Evolutionary conservation across 2,888 invertebrate genomes (phyloP).

Genomic region (Leptinotarsa juncta): DNA sequence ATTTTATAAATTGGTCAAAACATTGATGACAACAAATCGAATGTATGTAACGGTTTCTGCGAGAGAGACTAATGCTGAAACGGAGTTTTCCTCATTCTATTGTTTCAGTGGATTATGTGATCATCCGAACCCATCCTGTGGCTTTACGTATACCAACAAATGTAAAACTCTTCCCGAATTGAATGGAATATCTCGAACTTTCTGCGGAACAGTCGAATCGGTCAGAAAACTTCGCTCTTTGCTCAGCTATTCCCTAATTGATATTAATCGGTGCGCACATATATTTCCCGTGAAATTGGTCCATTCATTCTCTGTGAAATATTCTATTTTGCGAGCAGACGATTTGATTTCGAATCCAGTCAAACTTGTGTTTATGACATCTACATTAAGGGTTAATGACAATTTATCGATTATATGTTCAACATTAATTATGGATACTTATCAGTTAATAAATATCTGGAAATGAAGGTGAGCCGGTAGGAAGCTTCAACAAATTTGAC

Average conservation of each 20-base stretch:
- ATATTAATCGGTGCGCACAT: slow-evolving; percentile 16
- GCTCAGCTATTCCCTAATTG: slow-evolving; percentile 12
- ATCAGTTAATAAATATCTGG: slow-evolving; percentile 22
- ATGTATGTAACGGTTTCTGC: too few species aligned
- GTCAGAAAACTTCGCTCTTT: slow-evolving; percentile 11
- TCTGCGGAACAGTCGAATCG: slow-evolving; percentile 1
- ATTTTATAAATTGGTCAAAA: too few species aligned
- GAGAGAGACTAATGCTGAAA: too few species aligned
- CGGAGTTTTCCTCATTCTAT: too few species aligned
- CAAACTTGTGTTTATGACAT: slow-evolving; percentile 21
- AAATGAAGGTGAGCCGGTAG: slow-evolving; percentile 9
- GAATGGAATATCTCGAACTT: slow-evolving; percentile 1
- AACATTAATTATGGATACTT: slow-evolving; percentile 19
- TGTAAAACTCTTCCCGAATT: slow-evolving; percentile 3
- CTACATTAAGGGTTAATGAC: slow-evolving; percentile 18
- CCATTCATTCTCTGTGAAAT: slow-evolving; percentile 17
- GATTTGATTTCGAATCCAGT: slow-evolving; percentile 13
- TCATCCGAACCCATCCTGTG: background rate
- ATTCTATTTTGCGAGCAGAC: slow-evolving; percentile 13
- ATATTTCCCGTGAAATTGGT: slow-evolving; percentile 12
- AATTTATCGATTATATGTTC: slow-evolving; percentile 17
- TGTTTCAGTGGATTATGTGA: too few species aligned
- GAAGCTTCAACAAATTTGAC: background rate
- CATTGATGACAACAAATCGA: too few species aligned
- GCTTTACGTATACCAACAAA: background rate